Percentiles rank a stretch among this genome's conserved stretches.
Evolutionary conservation across 2,113 vertebrate species (phyloP).

Genomic region (Nyctibius bracteatus): DNA sequence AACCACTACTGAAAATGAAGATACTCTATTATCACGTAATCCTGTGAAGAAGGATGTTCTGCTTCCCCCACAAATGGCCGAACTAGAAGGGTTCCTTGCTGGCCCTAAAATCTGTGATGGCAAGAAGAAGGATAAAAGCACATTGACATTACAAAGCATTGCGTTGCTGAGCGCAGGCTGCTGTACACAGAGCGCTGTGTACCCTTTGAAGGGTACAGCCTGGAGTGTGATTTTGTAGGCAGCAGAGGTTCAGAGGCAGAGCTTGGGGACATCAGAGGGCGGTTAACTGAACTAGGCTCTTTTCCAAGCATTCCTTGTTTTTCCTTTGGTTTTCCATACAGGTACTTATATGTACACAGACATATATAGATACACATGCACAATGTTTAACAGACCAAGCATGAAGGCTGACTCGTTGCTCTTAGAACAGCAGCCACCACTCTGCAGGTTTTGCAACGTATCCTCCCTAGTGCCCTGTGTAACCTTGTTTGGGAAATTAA

Average conservation of each 20-base stretch:
- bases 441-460: not conserved
- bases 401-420: rapidly evolving
- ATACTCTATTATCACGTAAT: rapidly evolving
- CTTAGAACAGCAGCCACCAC: rapidly evolving
- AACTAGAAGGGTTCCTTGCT: not conserved
- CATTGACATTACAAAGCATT: not conserved
- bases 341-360: rapidly evolving
- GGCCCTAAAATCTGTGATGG: not conserved
- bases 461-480: not conserved
- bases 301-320: not conserved
- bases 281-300: not conserved
- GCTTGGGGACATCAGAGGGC: not conserved
- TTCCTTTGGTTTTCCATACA: not conserved
- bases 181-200: not conserved
- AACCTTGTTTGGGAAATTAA: not conserved
- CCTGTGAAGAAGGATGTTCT: not conserved
- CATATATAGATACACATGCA: not conserved
- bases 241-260: not conserved
- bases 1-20: not conserved
- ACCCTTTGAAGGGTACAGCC: not conserved
- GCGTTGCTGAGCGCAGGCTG: not conserved
- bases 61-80: not conserved
- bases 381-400: rapidly evolving
- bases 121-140: not conserved
- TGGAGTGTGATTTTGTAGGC: not conserved